Evolutionary conservation across 2,797 vertebrate species (phyloP).

Genomic region (Pteropus rufus): DNA sequence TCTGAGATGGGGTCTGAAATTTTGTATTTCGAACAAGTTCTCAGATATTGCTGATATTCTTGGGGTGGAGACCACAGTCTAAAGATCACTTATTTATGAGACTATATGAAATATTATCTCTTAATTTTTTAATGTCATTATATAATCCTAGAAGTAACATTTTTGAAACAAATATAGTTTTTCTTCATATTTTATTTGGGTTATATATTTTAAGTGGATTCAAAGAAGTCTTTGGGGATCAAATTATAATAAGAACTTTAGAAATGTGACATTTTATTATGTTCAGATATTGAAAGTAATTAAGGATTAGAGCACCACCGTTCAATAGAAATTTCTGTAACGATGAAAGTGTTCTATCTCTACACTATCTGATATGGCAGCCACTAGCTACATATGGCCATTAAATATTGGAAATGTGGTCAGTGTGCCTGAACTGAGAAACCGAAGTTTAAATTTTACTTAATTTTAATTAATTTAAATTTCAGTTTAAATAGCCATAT

Average conservation of each 20-base stretch:
- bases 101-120: neutral
- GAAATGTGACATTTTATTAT: neutral
- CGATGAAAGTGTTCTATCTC: neutral
- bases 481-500: neutral
- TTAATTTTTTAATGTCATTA: neutral
- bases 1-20: neutral
- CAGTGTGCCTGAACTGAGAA: neutral
- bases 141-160: neutral
- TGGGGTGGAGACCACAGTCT: neutral
- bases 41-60: neutral
- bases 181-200: neutral
- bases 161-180: neutral
- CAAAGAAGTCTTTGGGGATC: neutral
- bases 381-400: neutral
- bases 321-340: neutral
- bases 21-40: neutral
- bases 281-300: neutral
- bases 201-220: neutral
- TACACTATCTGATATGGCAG: neutral
- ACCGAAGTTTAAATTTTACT: neutral
- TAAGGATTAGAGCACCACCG: neutral
- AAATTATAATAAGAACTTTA: neutral
- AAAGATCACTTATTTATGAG: neutral
- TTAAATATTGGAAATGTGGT: neutral
- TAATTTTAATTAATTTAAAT: neutral